Base-by-base conservation (phyloP, 2,797 vertebrate species). In the Mycteria americana region DNA sequence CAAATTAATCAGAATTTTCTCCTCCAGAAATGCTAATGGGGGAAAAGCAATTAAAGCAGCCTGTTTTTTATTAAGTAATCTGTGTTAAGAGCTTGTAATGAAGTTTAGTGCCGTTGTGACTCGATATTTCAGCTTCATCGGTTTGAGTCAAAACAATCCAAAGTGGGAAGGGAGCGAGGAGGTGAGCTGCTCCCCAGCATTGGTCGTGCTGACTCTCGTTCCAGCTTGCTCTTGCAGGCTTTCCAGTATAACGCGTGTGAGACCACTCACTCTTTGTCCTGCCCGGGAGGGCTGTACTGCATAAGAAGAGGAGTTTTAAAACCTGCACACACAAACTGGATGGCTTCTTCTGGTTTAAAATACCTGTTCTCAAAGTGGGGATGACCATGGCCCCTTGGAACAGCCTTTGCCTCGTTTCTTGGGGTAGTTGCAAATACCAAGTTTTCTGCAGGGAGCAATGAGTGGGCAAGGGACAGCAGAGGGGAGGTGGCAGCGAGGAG, bases 31-130 rank as follows among this genome's bases (percentile, higher is more conserved):
- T 98, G 97, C 97, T 98, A 98, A 98, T 98, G 37, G 89, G 92
- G 95, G 94, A 95, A 98, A 98, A 99, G 99, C 99, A 99, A 99
- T 99, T 99, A 99, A 99, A 99, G 99, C 98, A 98, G 98, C 98
- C 97, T 98, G 98, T 15, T 95, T 97, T 98, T 97, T 97, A 96
- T 98, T 97, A 98, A 98, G 98, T 98, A 98, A 98, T 98, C 97
- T 97, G 89, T 97, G 97, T 98, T 98, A 98, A 98, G 97, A 98
- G 97, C 98, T 97, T 97, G 98, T 98, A 98, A 98, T 98, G 98
- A 98, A 98, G 97, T 98, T 98, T 97, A 97, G 97, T 95, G 97
- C 97, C 97, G 72, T 97, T 98, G 98, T 98, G 97, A 97, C 97
- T 98, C 78, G 88, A 92, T 97, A 97, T 98, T 98, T 98, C 98